These are phyloP conservation scores for Bergia sp. DNA, from an alignment of 92 coral and sea anemone species.

Conservation along the genomic window DNA sequence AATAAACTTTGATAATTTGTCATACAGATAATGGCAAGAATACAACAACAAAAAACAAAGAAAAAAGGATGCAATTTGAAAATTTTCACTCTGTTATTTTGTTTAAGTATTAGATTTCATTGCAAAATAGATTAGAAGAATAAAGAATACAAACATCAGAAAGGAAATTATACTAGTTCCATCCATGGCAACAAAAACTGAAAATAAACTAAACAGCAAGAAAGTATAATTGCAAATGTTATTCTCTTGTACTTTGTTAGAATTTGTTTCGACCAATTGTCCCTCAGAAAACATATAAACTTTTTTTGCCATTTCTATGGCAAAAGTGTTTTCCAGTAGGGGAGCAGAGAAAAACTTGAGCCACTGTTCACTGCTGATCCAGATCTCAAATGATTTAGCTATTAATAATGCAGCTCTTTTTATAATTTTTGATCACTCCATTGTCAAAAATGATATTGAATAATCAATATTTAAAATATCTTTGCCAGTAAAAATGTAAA, in stretches of 20 bases:
- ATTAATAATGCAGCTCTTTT: too few relatives aligned
- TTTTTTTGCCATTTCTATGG: too few relatives aligned
- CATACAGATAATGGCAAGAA: background rate
- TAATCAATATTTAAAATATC: too few relatives aligned
- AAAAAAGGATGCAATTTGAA: background rate
- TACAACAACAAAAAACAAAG: background rate
- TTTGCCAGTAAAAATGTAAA: too few relatives aligned
- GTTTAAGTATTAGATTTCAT: background rate
- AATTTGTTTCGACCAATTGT: background rate
- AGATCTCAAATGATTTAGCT: too few relatives aligned
- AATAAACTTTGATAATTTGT: background rate
- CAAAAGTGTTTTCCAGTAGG: background rate
- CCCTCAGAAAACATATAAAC: background rate
- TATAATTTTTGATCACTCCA: too few relatives aligned
- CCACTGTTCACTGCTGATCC: background rate
- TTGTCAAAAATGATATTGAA: too few relatives aligned
- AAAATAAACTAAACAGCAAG: background rate
- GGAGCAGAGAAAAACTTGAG: background rate
- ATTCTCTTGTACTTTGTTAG: background rate
- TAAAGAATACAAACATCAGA: background rate
- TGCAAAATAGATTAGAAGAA: background rate
- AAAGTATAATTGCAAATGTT: background rate
- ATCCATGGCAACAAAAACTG: background rate
- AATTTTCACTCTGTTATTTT: background rate
- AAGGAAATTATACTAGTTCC: background rate